Evolutionary conservation across 2,797 vertebrate genomes (phyloP).

Genomic region (Pagetopsis macropterus): DNA sequence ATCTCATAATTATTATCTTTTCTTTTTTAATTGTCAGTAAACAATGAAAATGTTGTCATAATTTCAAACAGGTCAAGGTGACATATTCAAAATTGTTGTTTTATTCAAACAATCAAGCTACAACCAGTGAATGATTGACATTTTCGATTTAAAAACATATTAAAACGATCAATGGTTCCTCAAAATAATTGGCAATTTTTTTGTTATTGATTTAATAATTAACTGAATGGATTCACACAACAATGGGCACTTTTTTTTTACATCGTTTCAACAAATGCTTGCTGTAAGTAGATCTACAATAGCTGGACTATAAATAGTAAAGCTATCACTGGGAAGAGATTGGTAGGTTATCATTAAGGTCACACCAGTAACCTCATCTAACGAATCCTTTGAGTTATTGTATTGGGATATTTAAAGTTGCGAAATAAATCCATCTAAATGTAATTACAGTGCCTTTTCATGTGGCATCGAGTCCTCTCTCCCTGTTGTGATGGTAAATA

Average conservation of each 20-base stretch:
- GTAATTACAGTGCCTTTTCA: constrained; percentile 18
- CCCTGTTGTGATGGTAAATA: constrained; percentile 29
- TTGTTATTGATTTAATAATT: not conserved
- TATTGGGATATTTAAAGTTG: constrained; percentile 3
- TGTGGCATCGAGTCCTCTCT: constrained; percentile 23
- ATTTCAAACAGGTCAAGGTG: not conserved
- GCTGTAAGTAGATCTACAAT: constrained; percentile 21
- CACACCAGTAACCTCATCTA: constrained; percentile 29
- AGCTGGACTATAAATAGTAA: constrained; percentile 24
- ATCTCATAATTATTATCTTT: not conserved
- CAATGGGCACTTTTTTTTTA: not conserved
- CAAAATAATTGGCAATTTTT: not conserved
- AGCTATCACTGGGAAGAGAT: constrained; percentile 29
- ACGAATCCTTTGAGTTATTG: constrained; percentile 17
- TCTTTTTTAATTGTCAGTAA: not conserved
- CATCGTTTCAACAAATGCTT: not conserved
- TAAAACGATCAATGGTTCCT: not conserved
- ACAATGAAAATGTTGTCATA: not conserved
- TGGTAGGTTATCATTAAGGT: constrained; percentile 35
- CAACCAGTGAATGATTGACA: not conserved
- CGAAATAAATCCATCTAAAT: not conserved
- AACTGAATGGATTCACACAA: not conserved
- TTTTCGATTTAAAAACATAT: no score
- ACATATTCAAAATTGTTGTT: not conserved
- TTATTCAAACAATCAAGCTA: not conserved